Evolutionary conservation across 2,888 invertebrate species (phyloP), one percentile per base, ranked within the genome.

Genomic region (Hydroisotoma schaefferi): DNA sequence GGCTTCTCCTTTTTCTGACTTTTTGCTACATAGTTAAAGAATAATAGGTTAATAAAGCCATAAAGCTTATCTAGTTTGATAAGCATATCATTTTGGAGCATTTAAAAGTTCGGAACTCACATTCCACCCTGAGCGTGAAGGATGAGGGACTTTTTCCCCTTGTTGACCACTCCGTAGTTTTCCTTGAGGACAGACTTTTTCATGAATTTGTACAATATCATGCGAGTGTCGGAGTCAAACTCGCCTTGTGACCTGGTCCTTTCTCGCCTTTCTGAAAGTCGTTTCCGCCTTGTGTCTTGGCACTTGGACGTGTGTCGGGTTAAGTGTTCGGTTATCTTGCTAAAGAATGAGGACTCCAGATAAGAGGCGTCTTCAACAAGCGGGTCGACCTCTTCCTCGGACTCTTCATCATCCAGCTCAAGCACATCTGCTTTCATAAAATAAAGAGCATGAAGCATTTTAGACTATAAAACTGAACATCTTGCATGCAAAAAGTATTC

Each of bases 71-170:
- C 20, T 22, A 20, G 40, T 23, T 43, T 18, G n/a, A n/a, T 18
- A 6, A 23, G 23, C 46, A 8, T 15, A 15, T 10, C 15, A 33
- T 10, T 33, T 33, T 10, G 15, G 15, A 10, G 33, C 15, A 33
- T 33, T 8, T 8, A 33, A 33, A 10, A 15, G 33, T 33, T 33
- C 8, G 15, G 15, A 33, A 68, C 76, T 70, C 74, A 79, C 79
- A 71, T 71, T 62, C 81, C 81, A 37, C 81, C 81, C 55, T 73
- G 73, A 4, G 80, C 82, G 72, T 82, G 80, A 43, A 81, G 76
- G 10, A 83, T 79, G 37, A 79, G 78, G 2, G 82, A 77, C 70
- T 82, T 82, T 73, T 84, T 84, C 37, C 84, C 84, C 12, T 81
- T 80, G 61, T 81, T 80, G 59, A 84, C 76, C 49, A 79, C 76